Evolutionary conservation across 2,797 vertebrate genomes (phyloP).

Genomic region (Apodemus agrarius): DNA sequence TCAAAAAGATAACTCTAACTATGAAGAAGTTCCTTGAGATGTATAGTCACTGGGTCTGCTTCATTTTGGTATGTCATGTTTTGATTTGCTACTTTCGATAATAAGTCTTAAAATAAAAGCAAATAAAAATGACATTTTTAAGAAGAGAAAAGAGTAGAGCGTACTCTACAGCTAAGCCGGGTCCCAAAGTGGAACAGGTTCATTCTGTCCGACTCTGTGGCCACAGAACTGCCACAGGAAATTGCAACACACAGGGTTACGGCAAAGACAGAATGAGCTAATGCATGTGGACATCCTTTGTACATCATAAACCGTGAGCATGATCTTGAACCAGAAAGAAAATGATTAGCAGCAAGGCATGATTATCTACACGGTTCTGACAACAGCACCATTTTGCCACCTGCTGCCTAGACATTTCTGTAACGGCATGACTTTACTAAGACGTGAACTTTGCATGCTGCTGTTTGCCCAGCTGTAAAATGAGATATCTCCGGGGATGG

Average conservation of each 20-base stretch:
- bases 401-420: constrained; percentile 77
- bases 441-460: constrained; percentile 76
- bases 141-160: background rate
- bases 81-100: background rate
- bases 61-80: background rate
- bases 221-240: rapidly evolving
- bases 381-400: constrained; percentile 80
- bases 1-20: background rate
- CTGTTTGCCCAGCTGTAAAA: constrained; percentile 81
- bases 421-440: constrained; percentile 63
- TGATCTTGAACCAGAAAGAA: constrained; percentile 30
- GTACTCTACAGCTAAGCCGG: background rate
- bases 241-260: rapidly evolving
- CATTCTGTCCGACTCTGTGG: background rate
- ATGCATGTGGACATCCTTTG: background rate
- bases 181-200: background rate
- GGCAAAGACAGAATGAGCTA: background rate
- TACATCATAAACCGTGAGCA: background rate
- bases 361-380: constrained; percentile 67
- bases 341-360: constrained; percentile 24
- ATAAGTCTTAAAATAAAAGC: background rate
- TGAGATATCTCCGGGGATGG: constrained; percentile 71
- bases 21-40: background rate
- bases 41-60: background rate
- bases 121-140: background rate